A percentile compares a stretch with the other conserved stretches of the same genome.
These are phyloP conservation scores for Microtus pennsylvanicus DNA, from an alignment of 2,113 vertebrate species.

Conservation along the genomic window DNA sequence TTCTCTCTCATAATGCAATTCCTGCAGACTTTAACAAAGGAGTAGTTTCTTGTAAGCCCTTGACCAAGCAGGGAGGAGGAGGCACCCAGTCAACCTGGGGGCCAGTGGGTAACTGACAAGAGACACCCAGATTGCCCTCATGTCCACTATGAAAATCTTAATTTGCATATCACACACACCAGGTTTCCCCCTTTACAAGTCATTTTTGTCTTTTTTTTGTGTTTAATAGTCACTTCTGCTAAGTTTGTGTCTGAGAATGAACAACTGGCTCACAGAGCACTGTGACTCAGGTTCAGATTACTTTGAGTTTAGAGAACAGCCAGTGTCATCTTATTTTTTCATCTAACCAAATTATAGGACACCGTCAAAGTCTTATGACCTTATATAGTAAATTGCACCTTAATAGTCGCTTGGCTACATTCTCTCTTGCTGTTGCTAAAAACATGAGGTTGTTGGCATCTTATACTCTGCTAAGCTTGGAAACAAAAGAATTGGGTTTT, in stretches of 20 bases:
- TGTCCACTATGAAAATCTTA: neutral
- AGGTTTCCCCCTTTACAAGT: neutral
- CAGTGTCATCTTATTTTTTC: conserved; percentile 85
- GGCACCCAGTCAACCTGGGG: neutral
- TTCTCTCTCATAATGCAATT: conserved; percentile 25
- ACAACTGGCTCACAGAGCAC: conserved; percentile 69
- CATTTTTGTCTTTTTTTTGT: conserved; percentile 52
- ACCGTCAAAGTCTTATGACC: conserved; percentile 81
- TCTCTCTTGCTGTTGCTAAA: conserved; percentile 81
- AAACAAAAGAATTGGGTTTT: conserved; percentile 71
- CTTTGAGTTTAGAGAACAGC: conserved; percentile 85
- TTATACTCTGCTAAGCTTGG: conserved; percentile 53
- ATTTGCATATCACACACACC: neutral
- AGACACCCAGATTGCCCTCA: neutral
- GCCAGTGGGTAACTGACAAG: neutral
- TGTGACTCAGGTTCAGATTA: conserved; percentile 86
- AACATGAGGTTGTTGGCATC: conserved; percentile 77
- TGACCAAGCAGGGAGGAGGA: neutral
- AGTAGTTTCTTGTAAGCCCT: neutral
- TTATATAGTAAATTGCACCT: conserved; percentile 82
- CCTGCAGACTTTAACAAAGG: neutral
- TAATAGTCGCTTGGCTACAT: conserved; percentile 79
- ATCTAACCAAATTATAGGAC: conserved; percentile 86
- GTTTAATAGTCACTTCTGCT: conserved; percentile 61
- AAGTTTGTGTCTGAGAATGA: conserved; percentile 67